Conservation (phyloP, 2,888 invertebrate genomes). For the Malthinus seriepunctatus region DNA sequence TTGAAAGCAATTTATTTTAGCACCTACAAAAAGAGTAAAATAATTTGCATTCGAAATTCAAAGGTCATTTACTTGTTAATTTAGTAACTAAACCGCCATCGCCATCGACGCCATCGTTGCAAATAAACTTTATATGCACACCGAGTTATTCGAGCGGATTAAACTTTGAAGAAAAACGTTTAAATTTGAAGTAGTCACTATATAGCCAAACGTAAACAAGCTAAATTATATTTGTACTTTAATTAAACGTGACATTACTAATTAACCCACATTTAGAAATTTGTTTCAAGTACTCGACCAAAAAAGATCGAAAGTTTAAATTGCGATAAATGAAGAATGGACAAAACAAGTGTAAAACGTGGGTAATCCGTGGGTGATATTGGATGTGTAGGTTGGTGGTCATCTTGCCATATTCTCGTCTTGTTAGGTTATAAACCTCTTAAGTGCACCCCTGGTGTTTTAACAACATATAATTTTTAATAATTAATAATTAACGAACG, state of each 20-base stretch:
- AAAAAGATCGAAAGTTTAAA: background rate
- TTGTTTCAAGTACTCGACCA: too few species aligned
- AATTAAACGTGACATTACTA: too few species aligned
- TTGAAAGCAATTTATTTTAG: too few species aligned
- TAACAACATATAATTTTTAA: background rate
- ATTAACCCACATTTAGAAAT: too few species aligned
- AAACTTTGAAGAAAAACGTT: too few species aligned
- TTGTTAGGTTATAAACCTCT: constrained; percentile 4
- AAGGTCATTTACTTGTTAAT: background rate
- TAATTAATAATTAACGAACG: constrained; percentile 4
- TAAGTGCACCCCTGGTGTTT: constrained; percentile 1
- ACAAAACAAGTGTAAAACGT: constrained; percentile 6
- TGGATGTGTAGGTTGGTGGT: constrained; percentile 1
- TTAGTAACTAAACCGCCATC: background rate
- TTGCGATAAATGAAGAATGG: constrained; percentile 3
- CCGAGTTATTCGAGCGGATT: too few species aligned
- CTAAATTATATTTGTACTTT: too few species aligned
- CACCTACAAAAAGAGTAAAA: too few species aligned
- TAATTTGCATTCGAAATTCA: background rate
- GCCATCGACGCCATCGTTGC: too few species aligned
- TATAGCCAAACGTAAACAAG: too few species aligned
- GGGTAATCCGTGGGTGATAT: constrained; percentile 1
- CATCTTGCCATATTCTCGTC: background rate
- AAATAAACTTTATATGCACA: too few species aligned
- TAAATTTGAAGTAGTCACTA: too few species aligned